Percentiles rank a stretch among this genome's conserved stretches.
Conservation (phyloP, 2,113 vertebrate species). For the Lasiurus borealis region DNA sequence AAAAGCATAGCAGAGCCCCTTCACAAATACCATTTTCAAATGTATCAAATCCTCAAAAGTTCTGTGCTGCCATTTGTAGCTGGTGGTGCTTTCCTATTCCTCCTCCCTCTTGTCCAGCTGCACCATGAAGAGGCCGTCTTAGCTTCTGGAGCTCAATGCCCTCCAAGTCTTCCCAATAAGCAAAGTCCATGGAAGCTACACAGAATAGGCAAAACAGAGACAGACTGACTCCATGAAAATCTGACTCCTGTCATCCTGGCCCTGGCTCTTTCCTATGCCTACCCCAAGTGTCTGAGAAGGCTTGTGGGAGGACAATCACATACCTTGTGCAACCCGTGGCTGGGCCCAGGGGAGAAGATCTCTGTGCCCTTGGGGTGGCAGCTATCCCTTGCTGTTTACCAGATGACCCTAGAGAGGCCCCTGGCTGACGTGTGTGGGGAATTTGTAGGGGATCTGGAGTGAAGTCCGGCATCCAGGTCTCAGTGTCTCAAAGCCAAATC, state of each 20-base stretch:
- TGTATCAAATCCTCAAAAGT: not conserved
- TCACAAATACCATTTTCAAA: not conserved
- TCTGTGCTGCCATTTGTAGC: too few relatives aligned
- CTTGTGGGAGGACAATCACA: not conserved
- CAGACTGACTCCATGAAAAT: rapidly evolving
- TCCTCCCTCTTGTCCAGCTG: not conserved
- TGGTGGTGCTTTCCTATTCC: not conserved
- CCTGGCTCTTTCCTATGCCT: not conserved
- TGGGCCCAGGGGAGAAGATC: not conserved
- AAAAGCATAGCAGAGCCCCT: not conserved
- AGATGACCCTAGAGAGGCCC: not conserved
- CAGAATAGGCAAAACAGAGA: not conserved
- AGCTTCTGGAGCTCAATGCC: not conserved
- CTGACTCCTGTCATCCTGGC: not conserved
- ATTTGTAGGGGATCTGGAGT: slow-evolving; percentile 84
- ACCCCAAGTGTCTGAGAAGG: not conserved
- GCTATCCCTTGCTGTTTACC: not conserved
- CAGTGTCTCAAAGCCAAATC: slow-evolving; percentile 81
- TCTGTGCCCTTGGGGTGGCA: not conserved
- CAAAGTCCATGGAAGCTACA: not conserved
- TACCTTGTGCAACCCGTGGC: slow-evolving; percentile 59
- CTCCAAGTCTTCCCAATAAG: not conserved
- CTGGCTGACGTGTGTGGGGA: slow-evolving; percentile 54
- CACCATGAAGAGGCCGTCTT: not conserved
- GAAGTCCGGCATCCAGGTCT: slow-evolving; percentile 30